Evolutionary conservation across 2,888 invertebrate genomes (phyloP).

Genomic region (Oxyscelio sp.): DNA sequence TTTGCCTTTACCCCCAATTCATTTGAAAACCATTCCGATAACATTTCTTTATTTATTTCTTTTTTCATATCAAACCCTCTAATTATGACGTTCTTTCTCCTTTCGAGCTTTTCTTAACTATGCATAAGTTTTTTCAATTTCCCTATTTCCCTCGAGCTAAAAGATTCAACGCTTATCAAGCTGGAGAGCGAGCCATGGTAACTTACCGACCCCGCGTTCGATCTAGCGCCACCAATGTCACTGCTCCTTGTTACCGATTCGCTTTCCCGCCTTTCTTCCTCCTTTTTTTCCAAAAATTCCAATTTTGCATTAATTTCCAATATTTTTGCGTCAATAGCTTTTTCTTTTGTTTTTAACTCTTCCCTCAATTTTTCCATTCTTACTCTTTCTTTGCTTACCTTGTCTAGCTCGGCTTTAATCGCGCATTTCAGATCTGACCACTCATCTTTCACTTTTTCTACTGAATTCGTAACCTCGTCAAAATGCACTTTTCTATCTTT

Average conservation of each 20-base stretch:
- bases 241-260: background rate
- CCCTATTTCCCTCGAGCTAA: constrained; percentile 11
- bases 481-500: no score
- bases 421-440: constrained; percentile 1
- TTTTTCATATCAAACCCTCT: background rate
- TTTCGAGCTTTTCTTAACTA: constrained; percentile 18
- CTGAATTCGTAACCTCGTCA: no score
- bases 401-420: constrained; percentile 1
- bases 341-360: constrained; percentile 4
- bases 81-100: constrained; percentile 22
- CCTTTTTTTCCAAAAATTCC: background rate
- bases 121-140: constrained; percentile 20
- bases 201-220: constrained; percentile 13
- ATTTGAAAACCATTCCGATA: no score
- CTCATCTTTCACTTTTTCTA: background rate
- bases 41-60: background rate
- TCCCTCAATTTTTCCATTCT: constrained; percentile 11
- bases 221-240: background rate
- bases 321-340: constrained; percentile 1
- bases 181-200: background rate
- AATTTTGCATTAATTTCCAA: background rate
- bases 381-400: background rate
- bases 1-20: no score
- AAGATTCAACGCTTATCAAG: background rate
- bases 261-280: background rate